phyloP scores from a whole-genome alignment of 2,797 vertebrate genomes.

The Sylvia borin region DNA sequence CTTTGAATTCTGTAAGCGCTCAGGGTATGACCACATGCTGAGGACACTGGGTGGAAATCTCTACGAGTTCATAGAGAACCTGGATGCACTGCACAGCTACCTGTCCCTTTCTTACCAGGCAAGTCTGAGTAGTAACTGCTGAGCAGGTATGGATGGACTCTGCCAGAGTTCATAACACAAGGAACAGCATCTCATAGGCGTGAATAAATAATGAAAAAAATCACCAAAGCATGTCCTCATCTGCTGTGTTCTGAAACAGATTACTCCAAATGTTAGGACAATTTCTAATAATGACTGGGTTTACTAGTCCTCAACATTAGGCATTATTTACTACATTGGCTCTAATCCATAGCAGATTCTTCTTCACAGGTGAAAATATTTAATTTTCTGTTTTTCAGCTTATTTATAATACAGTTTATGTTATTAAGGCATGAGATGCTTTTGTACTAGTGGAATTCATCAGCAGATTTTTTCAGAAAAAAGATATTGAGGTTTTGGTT shows the following conservation, averaged over 20 bases:
- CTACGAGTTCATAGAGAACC: slow-evolving; percentile 83
- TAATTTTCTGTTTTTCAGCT: neutral
- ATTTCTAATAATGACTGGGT: neutral
- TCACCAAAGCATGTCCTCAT: neutral
- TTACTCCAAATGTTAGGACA: neutral
- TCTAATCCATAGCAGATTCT: neutral
- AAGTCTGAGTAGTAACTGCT: neutral
- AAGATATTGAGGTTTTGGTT: neutral
- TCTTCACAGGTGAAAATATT: neutral
- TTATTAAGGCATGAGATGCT: neutral
- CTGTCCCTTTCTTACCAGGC: slow-evolving; percentile 85
- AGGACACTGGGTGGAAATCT: slow-evolving; percentile 83
- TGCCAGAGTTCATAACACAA: neutral
- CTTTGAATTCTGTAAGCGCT: slow-evolving; percentile 84
- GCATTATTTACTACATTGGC: neutral
- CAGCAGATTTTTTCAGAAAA: neutral
- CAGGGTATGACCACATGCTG: slow-evolving; percentile 85
- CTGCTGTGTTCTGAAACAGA: neutral
- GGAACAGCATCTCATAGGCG: neutral
- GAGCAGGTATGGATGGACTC: neutral
- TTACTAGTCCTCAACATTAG: neutral
- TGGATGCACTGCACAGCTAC: slow-evolving; percentile 84
- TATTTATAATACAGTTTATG: neutral
- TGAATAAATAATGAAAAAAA: neutral
- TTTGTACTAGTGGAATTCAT: neutral